Evolutionary conservation across 2,888 invertebrate species (phyloP).

Genomic region (Eupithecia exiguata): DNA sequence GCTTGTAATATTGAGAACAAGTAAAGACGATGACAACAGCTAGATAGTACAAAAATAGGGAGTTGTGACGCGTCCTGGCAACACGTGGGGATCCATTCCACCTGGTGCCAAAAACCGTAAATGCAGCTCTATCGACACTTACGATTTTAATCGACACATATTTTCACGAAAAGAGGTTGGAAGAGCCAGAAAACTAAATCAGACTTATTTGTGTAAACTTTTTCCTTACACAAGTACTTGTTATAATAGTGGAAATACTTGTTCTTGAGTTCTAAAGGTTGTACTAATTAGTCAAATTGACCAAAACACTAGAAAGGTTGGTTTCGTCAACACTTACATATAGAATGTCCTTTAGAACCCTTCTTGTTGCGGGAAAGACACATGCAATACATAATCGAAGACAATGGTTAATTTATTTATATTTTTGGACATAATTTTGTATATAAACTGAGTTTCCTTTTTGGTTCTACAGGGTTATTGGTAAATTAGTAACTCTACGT

Average conservation of each 20-base stretch:
- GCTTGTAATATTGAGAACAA: neutral
- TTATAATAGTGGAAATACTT: too few relatives aligned
- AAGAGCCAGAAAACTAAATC: neutral
- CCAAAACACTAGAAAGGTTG: neutral
- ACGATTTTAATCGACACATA: slow-evolving; percentile 43
- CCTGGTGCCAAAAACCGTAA: slow-evolving; percentile 61
- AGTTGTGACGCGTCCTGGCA: slow-evolving; percentile 51
- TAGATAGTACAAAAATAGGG: slow-evolving; percentile 54
- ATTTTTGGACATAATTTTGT: too few relatives aligned
- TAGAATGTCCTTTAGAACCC: too few relatives aligned
- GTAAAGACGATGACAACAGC: slow-evolving; percentile 21
- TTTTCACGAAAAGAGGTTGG: slow-evolving; percentile 8
- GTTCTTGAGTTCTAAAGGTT: too few relatives aligned
- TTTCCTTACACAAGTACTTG: neutral
- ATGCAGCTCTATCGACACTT: slow-evolving; percentile 39
- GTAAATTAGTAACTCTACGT: too few relatives aligned
- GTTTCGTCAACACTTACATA: too few relatives aligned
- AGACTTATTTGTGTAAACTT: neutral
- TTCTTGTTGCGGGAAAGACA: too few relatives aligned
- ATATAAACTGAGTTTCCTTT: too few relatives aligned
- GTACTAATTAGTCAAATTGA: neutral
- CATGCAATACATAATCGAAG: too few relatives aligned
- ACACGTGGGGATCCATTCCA: slow-evolving; percentile 53
- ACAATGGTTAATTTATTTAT: too few relatives aligned
- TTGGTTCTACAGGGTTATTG: too few relatives aligned